Evolutionary conservation across 53 echinoderm and acorn worm genomes (phyloP), one percentile per base, ranked within the genome.

Genomic region (Mesocentrotus franciscanus): DNA sequence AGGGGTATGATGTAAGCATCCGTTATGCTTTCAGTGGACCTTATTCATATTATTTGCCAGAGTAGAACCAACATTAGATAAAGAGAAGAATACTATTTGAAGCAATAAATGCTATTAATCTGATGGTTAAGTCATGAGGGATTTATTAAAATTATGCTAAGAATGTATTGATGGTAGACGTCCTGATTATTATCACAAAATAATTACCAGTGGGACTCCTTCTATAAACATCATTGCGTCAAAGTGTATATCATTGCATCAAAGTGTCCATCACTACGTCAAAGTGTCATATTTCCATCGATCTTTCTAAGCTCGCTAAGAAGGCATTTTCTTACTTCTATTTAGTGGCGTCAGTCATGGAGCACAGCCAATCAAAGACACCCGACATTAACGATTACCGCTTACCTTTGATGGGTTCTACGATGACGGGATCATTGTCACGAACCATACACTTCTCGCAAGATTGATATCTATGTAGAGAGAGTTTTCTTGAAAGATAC

Each of bases 381-480:
- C 10, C 58, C 87, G 87, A 57, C 58, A 29, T 87, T 58, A 58
- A n/a, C 87, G 87, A 87, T 87, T 87, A 87, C 27, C 87, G 87
- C 87, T 3, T n/a, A 20, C 57, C 87, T 87, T 87, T 87, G 87
- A 87, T 27, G 87, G 27, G 57, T 58, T 27, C 87, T 87, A 56
- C n/a, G 57, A 87, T 87, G 87, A 57, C 87, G 27, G n/a, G 15
- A 58, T 87, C 58, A 2, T 2, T 57, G 57, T 87, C 87, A n/a
- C 58, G 59, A 87, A 57, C 58, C n/a, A 87, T 87, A 87, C 58
- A n/a, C 56, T n/a, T 27, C 29, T n/a, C 58, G 2, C 26, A 87
- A 56, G 87, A 87, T 87, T 58, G 27, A 87, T 87, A 55, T 87
- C 87, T 87, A n/a, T 87, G 87, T 58, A 87, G 16, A 14, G n/a